Evolutionary conservation across 2,113 vertebrate species (phyloP).

Genomic region (Pavo muticus): DNA sequence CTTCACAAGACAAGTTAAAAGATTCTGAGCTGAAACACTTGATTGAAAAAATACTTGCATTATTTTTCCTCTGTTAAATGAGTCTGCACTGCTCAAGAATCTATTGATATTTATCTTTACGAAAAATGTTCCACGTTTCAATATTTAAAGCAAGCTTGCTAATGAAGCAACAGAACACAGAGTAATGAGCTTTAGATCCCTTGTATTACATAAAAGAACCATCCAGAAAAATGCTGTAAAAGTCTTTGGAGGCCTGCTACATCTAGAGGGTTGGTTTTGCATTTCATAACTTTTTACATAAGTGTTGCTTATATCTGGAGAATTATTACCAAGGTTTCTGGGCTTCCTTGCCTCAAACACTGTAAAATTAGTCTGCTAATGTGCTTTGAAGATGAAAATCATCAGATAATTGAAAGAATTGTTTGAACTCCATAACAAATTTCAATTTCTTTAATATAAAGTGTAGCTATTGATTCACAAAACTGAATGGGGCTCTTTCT

Average conservation of each 20-base stretch:
- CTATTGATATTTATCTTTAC: neutral
- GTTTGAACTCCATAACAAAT: slow-evolving; percentile 9
- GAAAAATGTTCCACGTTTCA: neutral
- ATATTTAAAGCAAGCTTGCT: slow-evolving; percentile 15
- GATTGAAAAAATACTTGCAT: neutral
- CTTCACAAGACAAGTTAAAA: slow-evolving; percentile 47
- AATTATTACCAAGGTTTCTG: slow-evolving; percentile 51
- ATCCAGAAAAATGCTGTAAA: slow-evolving; percentile 1
- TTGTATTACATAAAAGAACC: slow-evolving; percentile 42
- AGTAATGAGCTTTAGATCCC: slow-evolving; percentile 7
- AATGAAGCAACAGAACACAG: slow-evolving; percentile 16
- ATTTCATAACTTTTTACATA: slow-evolving; percentile 62
- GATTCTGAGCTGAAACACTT: slow-evolving; percentile 15
- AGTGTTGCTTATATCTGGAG: slow-evolving; percentile 51
- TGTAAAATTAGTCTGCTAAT: slow-evolving; percentile 16
- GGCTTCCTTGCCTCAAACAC: slow-evolving; percentile 17
- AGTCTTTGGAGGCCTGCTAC: slow-evolving; percentile 6
- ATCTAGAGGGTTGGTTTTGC: slow-evolving; percentile 33
- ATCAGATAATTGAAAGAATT: slow-evolving; percentile 33
- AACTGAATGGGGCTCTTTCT: slow-evolving; percentile 50
- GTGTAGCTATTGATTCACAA: slow-evolving; percentile 5
- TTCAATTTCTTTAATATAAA: neutral
- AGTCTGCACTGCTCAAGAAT: neutral
- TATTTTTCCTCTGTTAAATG: slow-evolving; percentile 6
- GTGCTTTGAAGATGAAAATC: slow-evolving; percentile 46